Conservation (phyloP, 2,797 vertebrate genomes). For the Danionella dracula region DNA sequence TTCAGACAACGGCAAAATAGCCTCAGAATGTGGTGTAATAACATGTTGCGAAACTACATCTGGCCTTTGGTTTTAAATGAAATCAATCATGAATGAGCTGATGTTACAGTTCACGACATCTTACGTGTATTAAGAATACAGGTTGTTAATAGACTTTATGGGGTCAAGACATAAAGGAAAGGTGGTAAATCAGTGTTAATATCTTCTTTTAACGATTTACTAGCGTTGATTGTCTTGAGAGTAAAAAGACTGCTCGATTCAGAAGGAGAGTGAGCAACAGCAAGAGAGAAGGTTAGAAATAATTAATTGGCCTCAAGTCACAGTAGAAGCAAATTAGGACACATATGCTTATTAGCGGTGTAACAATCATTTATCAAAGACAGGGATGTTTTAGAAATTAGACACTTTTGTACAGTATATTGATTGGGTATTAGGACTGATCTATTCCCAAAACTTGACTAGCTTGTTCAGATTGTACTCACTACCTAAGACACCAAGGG, state of each 20-base stretch:
- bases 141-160: background rate
- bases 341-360: background rate
- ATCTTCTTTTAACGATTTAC: background rate
- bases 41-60: background rate
- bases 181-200: background rate
- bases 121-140: background rate
- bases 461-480: no score
- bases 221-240: background rate
- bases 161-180: background rate
- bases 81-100: background rate
- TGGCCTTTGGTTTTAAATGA: background rate
- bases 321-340: background rate
- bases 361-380: slow-evolving; percentile 5
- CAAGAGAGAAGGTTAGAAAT: background rate
- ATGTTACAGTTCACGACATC: background rate
- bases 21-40: slow-evolving; percentile 2
- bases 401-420: background rate
- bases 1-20: background rate
- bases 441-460: background rate
- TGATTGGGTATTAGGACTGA: background rate
- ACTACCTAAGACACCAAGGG: no score
- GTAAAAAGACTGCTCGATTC: background rate
- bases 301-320: background rate
- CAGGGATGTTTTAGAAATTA: slow-evolving; percentile 1
- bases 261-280: background rate